A percentile compares a stretch with the other conserved stretches of the same genome.
Conservation (phyloP, 92 coral and sea anemone genomes). For the Heteractis magnifica region DNA sequence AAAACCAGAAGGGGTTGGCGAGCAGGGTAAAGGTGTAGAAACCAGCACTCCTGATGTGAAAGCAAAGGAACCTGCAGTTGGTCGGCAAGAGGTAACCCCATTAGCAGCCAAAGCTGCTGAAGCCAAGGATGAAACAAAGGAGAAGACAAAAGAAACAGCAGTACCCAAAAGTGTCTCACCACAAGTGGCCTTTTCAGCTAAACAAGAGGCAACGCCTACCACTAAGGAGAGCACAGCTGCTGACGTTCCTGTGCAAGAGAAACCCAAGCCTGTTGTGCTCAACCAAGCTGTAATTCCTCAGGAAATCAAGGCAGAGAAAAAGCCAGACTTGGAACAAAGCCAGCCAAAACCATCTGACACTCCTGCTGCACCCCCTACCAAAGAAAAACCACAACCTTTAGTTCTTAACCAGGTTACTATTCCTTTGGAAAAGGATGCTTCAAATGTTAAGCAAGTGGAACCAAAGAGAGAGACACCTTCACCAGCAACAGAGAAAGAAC, state of each 20-base stretch:
- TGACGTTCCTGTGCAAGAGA: slow-evolving; percentile 4
- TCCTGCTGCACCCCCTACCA: neutral
- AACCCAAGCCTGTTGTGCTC: slow-evolving; percentile 3
- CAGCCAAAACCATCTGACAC: neutral
- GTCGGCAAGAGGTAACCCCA: neutral
- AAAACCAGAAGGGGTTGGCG: neutral
- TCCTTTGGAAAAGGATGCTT: slow-evolving; percentile 9
- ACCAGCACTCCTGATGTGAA: neutral
- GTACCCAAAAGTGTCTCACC: neutral
- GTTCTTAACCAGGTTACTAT: slow-evolving; percentile 29
- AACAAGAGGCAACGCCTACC: neutral
- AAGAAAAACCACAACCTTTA: slow-evolving; percentile 22
- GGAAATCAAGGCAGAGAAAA: neutral
- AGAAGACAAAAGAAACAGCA: neutral
- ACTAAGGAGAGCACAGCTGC: neutral
- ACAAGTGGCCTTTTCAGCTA: neutral
- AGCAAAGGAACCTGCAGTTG: neutral
- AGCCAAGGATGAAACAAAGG: neutral
- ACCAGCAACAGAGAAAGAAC: slow-evolving; percentile 34
- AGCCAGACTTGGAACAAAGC: neutral
- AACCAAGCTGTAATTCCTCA: slow-evolving; percentile 1
- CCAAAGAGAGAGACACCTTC: neutral
- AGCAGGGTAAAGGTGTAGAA: neutral
- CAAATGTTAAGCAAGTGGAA: neutral
- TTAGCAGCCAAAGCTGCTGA: neutral